Evolutionary conservation across 2,888 invertebrate species (phyloP).

Genomic region (Argyresthia albistria): DNA sequence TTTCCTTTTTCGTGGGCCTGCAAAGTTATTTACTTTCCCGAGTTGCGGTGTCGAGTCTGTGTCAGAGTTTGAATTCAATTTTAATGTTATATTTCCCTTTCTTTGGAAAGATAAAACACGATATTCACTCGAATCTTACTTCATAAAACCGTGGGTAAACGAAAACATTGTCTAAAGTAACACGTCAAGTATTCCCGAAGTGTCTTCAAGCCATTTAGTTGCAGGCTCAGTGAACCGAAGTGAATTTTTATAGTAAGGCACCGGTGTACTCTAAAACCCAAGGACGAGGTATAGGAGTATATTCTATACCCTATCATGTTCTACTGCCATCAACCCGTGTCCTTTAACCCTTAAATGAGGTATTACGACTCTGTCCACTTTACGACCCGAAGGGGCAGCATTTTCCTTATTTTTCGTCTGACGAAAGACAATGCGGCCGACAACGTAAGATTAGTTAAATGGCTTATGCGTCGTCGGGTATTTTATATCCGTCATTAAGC

Average conservation of each 20-base stretch:
- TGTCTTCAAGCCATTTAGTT: too few species aligned
- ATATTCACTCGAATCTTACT: too few species aligned
- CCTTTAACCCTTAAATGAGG: neutral
- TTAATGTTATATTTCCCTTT: too few species aligned
- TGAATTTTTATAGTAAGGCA: too few species aligned
- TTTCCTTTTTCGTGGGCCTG: neutral
- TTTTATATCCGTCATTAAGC: constrained; percentile 51
- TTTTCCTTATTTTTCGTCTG: constrained; percentile 17
- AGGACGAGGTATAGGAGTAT: too few species aligned
- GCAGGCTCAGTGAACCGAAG: too few species aligned
- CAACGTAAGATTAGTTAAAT: constrained; percentile 53
- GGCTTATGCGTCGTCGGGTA: constrained; percentile 46
- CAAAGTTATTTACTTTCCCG: neutral
- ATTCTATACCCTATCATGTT: neutral
- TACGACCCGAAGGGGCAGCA: constrained; percentile 9
- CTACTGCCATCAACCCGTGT: neutral
- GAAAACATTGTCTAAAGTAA: too few species aligned
- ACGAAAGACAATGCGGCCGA: constrained; percentile 29
- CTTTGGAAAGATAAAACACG: too few species aligned
- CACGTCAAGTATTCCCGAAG: too few species aligned
- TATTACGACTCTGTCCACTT: constrained; percentile 9
- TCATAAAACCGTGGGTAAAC: too few species aligned
- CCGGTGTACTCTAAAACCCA: too few species aligned
- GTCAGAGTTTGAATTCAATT: neutral
- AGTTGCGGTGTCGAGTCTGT: neutral